Base-by-base conservation (phyloP, 2,113 vertebrate species). In the Dipodomys stephensi region DNA sequence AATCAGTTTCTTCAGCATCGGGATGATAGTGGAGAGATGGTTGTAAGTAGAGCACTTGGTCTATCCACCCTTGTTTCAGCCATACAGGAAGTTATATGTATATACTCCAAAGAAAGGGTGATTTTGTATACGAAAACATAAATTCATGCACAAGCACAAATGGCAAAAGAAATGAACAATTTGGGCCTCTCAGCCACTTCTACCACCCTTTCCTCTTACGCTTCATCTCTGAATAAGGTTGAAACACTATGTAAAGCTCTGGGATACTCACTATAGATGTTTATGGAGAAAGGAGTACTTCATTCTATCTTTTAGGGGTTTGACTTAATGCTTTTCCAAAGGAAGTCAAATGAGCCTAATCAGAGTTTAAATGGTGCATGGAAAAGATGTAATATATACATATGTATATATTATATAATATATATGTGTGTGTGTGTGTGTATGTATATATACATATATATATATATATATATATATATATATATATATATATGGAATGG, bases 301-400 rank as follows among this genome's bases (percentile, higher is more conserved):
- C 28, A 25, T 49, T 80, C 25, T 57, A 16, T 76, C 2, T 83
- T 85, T 87, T 85, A 27, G 53, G n/a, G 60, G 1, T 23, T 72
- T 20, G 30, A 64, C 77, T 57, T 77, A 30, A 88, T 94, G 23
- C 57, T 25, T 91, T 81, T 35, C 12, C 16, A 84, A 62, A 95
- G 72, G n/a, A 76, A 18, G 4, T 88, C 72, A 90, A 53, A 65
- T 5, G 6, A 86, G 35, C 53, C 72, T 89, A 7, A 74, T 87
- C 13, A 72, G 4, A 62, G 39, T 90, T 94, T 81, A 69, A 85
- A 57, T 79, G n/a, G 35, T 39, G 35, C 39, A 11, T 23, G 77
- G 53, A 39, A 68, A 87, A 83, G 78, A 79, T 80, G 9, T 0
- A 65, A 18, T 11, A 11, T 49, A 27, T 35, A 25, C n/a, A 3